Base-by-base conservation (phyloP, 1,140 invertebrate species). In the Apis mellifera region DNA sequence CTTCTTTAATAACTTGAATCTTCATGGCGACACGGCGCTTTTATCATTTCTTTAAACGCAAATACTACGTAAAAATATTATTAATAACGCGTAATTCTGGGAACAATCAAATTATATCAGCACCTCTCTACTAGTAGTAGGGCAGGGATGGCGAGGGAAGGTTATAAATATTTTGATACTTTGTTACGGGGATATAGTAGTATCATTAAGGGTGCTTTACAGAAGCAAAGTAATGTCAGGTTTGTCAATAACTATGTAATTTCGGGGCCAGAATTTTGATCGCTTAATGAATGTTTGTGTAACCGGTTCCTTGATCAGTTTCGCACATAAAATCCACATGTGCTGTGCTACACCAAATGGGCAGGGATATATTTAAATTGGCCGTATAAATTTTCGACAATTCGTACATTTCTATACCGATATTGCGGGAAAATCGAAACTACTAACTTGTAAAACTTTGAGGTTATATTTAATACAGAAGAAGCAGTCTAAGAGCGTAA, bases 251-350 rank as follows among this genome's bases (percentile, higher is more conserved):
- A 50, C 76, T 32, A 42, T 52, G 68, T 80, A 77, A 86, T 86
- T 86, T 78, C 59, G 23, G 54, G 50, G 54, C 21, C 68, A 55
- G 65, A 72, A 76, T 68, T n/a, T 54, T 65, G 68, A 79, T 79
- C 72, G 78, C 69, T 88, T 86, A 86, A 86, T 72, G 74, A 82
- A 48, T n/a, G 70, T 82, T 83, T 26, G 60, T 54, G 73, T 60
- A 82, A 81, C 86, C 85, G 85, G 82, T 87, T 86, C 54, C 75
- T 42, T 70, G 48, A 9, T 54, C 59, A 64, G 73, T 55, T 69
- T 80, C 52, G 54, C 52, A 62, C 57, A 17, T 57, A 54, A 76
- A 76, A 52, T 32, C 42, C 23, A 23, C 57, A 7, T 12, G 59
- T n/a, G 17, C n/a, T 50, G 26, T 32, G 12, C 32, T n/a, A 13